Percentiles rank a stretch among this genome's conserved stretches.
phyloP scores from a whole-genome alignment of 2,797 vertebrate species.

The Pseudochirops cupreus region DNA sequence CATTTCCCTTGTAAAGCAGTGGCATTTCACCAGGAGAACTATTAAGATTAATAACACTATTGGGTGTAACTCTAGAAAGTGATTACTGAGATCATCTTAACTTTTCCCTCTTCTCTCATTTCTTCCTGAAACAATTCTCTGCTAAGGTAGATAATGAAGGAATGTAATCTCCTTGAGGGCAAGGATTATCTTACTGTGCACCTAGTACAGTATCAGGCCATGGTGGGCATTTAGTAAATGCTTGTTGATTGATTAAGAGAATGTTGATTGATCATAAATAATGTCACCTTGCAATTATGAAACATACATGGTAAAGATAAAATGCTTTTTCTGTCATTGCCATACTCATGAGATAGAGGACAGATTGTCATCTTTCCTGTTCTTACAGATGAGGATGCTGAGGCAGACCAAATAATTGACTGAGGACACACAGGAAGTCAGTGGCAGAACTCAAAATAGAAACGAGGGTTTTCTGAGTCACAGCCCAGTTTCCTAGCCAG shows the following conservation, averaged over 20 bases:
- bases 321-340: not conserved
- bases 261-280: not conserved
- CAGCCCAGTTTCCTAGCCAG: slow-evolving; percentile 40
- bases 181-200: not conserved
- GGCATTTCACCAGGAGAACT: not conserved
- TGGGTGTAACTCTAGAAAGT: not conserved
- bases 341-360: not conserved
- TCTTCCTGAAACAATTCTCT: slow-evolving; percentile 14
- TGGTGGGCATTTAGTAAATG: not conserved
- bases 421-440: slow-evolving; percentile 44
- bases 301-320: not conserved
- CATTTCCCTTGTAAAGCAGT: slow-evolving; percentile 34
- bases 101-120: not conserved
- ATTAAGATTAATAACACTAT: slow-evolving; percentile 17
- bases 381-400: slow-evolving; percentile 30
- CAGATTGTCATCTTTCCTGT: not conserved
- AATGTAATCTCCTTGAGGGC: not conserved
- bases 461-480: slow-evolving; percentile 61
- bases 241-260: not conserved
- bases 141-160: not conserved
- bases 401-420: slow-evolving; percentile 53
- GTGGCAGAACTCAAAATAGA: slow-evolving; percentile 65
- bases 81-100: slow-evolving; percentile 7
- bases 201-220: not conserved
- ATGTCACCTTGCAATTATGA: not conserved